Evolutionary conservation across 2,888 invertebrate species (phyloP).

Genomic region (Rhingia campestris): DNA sequence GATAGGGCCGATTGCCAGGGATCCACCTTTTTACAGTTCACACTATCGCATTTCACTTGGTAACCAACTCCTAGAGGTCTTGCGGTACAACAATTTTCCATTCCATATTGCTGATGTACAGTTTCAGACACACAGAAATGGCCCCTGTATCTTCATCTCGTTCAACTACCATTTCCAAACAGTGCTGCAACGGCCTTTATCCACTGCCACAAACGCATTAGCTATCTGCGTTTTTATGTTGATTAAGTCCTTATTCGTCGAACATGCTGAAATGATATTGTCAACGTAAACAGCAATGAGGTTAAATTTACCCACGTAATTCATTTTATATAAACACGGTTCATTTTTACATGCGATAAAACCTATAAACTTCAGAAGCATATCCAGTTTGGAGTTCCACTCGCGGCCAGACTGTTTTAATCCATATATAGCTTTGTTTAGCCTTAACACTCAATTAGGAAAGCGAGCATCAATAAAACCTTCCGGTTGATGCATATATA

Average conservation of each 20-base stretch:
- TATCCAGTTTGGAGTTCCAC: neutral
- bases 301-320: slow-evolving; percentile 31
- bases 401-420: neutral
- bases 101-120: neutral
- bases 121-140: slow-evolving; percentile 56
- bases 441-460: neutral
- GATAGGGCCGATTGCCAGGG: too few relatives aligned
- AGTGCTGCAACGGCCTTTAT: slow-evolving; percentile 5
- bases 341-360: slow-evolving; percentile 63
- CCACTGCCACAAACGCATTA: slow-evolving; percentile 49
- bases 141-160: slow-evolving; percentile 61
- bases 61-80: neutral
- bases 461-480: neutral
- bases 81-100: slow-evolving; percentile 2
- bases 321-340: slow-evolving; percentile 66
- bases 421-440: neutral
- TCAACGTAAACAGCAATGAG: slow-evolving; percentile 59
- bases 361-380: slow-evolving; percentile 11
- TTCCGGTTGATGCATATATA: neutral
- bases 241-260: slow-evolving; percentile 24
- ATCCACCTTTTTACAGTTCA: slow-evolving; percentile 6
- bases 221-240: slow-evolving; percentile 57
- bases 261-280: slow-evolving; percentile 63
- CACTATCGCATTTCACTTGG: slow-evolving; percentile 10
- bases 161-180: too few relatives aligned